These are phyloP conservation scores for Rhynchomys soricoides DNA, from an alignment of 2,113 vertebrate species.

Conservation along the genomic window DNA sequence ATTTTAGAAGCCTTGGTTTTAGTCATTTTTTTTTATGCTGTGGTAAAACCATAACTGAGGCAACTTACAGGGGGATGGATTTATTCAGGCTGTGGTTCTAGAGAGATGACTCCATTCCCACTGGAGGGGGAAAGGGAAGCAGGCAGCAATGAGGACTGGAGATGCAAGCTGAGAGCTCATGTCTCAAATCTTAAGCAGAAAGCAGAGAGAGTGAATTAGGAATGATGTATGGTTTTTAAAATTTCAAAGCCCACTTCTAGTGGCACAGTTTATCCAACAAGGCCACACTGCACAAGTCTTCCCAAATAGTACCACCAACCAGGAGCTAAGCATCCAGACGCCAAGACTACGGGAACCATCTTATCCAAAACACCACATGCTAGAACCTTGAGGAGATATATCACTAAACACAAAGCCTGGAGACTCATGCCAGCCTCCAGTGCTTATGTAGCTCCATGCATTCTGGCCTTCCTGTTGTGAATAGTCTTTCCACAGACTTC, in stretches of 20 bases:
- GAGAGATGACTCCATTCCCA: not conserved
- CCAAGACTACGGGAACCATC: not conserved
- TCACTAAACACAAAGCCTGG: not conserved
- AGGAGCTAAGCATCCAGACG: not conserved
- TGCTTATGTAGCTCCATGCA: not conserved
- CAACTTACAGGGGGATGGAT: not conserved
- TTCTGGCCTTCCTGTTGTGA: not conserved
- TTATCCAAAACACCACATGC: not conserved
- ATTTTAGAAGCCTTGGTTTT: not conserved
- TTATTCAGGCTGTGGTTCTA: not conserved
- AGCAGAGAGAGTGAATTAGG: not conserved
- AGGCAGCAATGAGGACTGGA: too few relatives aligned
- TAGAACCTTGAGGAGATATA: not conserved
- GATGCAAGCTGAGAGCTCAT: not conserved
- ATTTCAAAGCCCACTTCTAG: not conserved
- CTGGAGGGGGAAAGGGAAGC: not conserved
- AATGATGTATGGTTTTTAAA: not conserved
- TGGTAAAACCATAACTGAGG: not conserved
- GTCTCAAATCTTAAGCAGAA: not conserved
- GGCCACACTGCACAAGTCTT: not conserved
- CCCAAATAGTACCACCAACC: not conserved
- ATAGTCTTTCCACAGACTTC: not conserved
- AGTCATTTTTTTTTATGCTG: not conserved
- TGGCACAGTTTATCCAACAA: not conserved
- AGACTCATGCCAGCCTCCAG: not conserved